These are phyloP conservation scores for Mirza zaza DNA, from an alignment of 2,113 vertebrate species.

Conservation along the genomic window DNA sequence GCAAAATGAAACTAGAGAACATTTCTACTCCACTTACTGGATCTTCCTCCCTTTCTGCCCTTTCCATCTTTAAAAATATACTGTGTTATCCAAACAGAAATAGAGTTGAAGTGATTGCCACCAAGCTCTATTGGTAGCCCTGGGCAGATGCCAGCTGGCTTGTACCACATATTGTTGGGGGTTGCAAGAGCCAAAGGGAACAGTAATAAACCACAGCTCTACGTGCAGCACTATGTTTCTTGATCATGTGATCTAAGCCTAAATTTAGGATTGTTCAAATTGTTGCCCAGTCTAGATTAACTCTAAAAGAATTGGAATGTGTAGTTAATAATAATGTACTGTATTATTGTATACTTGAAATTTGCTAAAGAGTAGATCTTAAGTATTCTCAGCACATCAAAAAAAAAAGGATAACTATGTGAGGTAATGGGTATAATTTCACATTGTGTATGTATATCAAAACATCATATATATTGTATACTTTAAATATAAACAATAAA, in stretches of 20 bases:
- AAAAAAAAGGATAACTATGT: not conserved
- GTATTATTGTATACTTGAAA: not conserved
- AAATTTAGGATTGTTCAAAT: not conserved
- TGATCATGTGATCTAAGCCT: not conserved
- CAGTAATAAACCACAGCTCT: not conserved
- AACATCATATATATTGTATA: not conserved
- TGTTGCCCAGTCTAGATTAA: not conserved
- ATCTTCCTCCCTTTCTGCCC: not conserved
- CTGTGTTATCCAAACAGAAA: not conserved
- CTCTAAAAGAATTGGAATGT: not conserved
- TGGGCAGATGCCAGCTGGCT: not conserved
- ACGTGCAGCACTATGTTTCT: not conserved
- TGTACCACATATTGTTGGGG: not conserved
- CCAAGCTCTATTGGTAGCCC: not conserved
- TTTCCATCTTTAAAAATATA: not conserved
- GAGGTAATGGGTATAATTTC: not conserved
- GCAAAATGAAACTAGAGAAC: conserved; percentile 37
- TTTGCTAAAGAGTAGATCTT: not conserved
- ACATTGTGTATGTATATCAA: not conserved
- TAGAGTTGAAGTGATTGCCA: not conserved
- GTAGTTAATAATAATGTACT: not conserved
- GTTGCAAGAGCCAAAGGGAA: not conserved
- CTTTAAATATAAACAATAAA: not conserved
- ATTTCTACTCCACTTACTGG: not conserved
- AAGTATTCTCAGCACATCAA: not conserved